A percentile compares a stretch with the other conserved stretches of the same genome.
Conservation (phyloP, 2,797 vertebrate species). For the Microchirus variegatus region DNA sequence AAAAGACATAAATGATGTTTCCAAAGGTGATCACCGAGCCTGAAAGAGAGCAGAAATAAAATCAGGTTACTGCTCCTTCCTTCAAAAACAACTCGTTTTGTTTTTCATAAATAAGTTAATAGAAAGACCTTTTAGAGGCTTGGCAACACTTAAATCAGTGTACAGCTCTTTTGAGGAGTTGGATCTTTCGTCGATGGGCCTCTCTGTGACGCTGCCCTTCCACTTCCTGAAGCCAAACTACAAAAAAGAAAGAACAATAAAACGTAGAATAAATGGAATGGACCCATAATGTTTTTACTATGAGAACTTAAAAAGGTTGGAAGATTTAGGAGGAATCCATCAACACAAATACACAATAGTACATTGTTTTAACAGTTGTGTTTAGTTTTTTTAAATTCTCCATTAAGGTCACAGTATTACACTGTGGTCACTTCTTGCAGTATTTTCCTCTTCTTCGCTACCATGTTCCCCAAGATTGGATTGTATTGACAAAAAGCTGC, state of each 20-base stretch:
- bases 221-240: constrained; percentile 92
- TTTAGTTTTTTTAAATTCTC: too few species aligned
- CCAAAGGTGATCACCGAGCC: constrained; percentile 81
- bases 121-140: constrained; percentile 73
- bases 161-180: constrained; percentile 86
- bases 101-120: background rate
- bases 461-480: too few species aligned
- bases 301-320: too few species aligned
- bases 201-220: constrained; percentile 86
- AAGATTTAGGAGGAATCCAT: too few species aligned
- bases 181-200: constrained; percentile 82
- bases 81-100: background rate
- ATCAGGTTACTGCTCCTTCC: background rate
- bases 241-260: background rate
- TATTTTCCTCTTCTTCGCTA: too few species aligned
- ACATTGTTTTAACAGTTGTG: too few species aligned
- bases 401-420: too few species aligned
- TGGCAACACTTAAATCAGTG: constrained; percentile 84
- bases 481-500: too few species aligned
- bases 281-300: too few species aligned
- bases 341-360: too few species aligned
- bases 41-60: constrained; percentile 56
- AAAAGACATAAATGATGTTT: constrained; percentile 84
- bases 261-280: background rate
- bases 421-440: too few species aligned